Evolutionary conservation across 2,113 vertebrate genomes (phyloP), one percentile per base, ranked within the genome.

Genomic region (Pterocles orientalis): DNA sequence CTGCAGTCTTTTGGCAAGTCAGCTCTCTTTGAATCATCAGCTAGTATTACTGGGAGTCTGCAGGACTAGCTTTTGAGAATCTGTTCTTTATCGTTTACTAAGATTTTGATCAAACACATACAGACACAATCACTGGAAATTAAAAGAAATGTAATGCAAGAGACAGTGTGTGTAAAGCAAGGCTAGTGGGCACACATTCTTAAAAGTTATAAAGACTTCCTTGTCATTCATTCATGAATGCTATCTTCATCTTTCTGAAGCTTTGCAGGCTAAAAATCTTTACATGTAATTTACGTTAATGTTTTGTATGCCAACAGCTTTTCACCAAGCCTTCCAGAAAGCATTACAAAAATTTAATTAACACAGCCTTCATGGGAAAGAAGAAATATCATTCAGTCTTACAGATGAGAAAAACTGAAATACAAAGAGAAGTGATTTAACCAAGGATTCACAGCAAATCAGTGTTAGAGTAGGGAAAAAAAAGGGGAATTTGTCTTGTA

Each of bases 261-360:
- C 21, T 61, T 3, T 89, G 41, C 14, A 72, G 18, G 36, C 50
- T 82, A 76, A 87, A 92, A 91, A 36, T 58, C 28, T 82, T 95
- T 45, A 75, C 14, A 31, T 17, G 18, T 13, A 57, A 82, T 61
- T 91, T 53, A 93, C 1, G 3, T 45, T 53, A 31, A 76, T 50
- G 28, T 39, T 93, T 79, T 76, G 12, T 43, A 81, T 36, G 23
- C 31, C 57, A 88, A 50, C 8, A 57, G 9, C 61, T 97, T 95
- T 96, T 97, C 76, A 91, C 81, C 86, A 94, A 96, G 57, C 33
- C 64, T 87, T 95, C 71, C 94, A 93, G 94, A 87, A 97, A 92
- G 81, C 43, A 91, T 64, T 71, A 89, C 64, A 93, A 93, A 95
- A 82, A 66, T 45, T 66, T 43, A 91, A 43, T 66, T 86, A 84